Evolutionary conservation across 1,140 invertebrate genomes (phyloP).

Genomic region (Eciton burchellii): DNA sequence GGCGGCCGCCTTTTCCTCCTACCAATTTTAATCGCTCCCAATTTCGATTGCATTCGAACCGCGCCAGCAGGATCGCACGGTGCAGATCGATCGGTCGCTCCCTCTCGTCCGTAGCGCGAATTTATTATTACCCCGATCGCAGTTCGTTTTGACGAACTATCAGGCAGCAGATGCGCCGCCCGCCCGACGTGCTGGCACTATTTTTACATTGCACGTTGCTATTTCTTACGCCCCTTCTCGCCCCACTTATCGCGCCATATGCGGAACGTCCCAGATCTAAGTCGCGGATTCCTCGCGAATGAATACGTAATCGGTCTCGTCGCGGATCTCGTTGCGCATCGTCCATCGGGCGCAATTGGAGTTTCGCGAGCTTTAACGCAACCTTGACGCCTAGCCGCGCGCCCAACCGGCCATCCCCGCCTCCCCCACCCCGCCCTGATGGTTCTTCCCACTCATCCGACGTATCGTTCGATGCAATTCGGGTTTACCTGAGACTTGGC

Average conservation of each 20-base stretch:
- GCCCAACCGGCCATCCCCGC: too few relatives aligned
- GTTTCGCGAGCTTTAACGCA: not conserved
- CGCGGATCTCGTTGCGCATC: not conserved
- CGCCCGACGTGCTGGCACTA: constrained; percentile 34
- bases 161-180: not conserved
- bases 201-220: constrained; percentile 50
- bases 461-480: too few relatives aligned
- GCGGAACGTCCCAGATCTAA: constrained; percentile 40
- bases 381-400: too few relatives aligned
- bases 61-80: not conserved
- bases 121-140: not conserved
- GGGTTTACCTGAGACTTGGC: too few relatives aligned
- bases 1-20: not conserved
- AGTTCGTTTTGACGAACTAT: constrained; percentile 22
- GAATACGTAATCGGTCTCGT: constrained; percentile 31
- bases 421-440: too few relatives aligned
- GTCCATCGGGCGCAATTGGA: constrained; percentile 41
- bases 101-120: not conserved
- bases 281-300: constrained; percentile 9
- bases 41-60: constrained; percentile 1
- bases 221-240: constrained; percentile 40
- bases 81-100: not conserved
- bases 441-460: too few relatives aligned
- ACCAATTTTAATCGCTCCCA: not conserved
- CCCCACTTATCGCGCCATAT: constrained; percentile 25